phyloP scores from a whole-genome alignment of 92 coral and sea anemone species.

The Zoanthus sansibaricus region DNA sequence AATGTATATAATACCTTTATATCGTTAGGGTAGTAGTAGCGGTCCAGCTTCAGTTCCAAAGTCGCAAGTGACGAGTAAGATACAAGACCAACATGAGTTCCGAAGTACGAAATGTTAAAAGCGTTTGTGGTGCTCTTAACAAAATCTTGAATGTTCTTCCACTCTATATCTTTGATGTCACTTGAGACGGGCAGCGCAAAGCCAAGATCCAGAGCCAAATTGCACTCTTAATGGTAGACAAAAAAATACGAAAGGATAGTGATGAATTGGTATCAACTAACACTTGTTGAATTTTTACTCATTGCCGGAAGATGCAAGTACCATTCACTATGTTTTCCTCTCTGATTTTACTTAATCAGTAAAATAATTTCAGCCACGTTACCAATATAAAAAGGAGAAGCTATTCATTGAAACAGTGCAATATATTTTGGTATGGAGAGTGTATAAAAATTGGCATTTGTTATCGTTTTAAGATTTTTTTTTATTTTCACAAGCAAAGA shows the following conservation, averaged over 20 bases:
- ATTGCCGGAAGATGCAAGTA: not conserved
- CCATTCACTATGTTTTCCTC: not conserved
- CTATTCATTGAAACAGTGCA: not conserved
- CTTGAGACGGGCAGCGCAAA: conserved; percentile 93
- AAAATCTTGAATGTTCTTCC: conserved; percentile 92
- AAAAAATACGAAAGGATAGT: not conserved
- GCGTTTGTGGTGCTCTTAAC: conserved; percentile 89
- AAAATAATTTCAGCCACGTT: no score
- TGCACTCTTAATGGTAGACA: conserved; percentile 71
- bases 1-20: conserved; percentile 32
- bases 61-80: conserved; percentile 96
- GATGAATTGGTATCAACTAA: not conserved
- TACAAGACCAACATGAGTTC: conserved; percentile 93
- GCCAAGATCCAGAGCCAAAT: conserved; percentile 82
- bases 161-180: conserved; percentile 88
- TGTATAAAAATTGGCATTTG: not conserved
- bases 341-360: not conserved
- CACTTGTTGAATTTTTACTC: not conserved
- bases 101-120: conserved; percentile 83
- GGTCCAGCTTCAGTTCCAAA: conserved; percentile 92
- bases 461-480: no score
- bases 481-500: no score
- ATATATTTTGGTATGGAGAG: not conserved
- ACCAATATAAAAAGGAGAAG: not conserved
- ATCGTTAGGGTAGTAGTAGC: conserved; percentile 87